Evolutionary conservation across 2,888 invertebrate genomes (phyloP).

Genomic region (Punctoribates punctum): DNA sequence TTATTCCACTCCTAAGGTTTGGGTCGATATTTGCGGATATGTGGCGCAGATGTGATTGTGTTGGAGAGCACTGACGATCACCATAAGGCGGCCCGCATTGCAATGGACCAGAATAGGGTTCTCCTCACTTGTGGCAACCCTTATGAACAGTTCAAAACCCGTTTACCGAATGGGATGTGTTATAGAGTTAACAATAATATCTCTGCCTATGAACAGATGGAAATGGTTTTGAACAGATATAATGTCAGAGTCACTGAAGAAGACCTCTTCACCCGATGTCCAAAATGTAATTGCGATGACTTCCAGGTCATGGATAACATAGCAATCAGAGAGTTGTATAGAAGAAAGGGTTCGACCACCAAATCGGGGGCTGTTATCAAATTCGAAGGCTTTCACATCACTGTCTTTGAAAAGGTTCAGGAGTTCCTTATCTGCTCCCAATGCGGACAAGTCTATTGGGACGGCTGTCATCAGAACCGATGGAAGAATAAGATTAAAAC

Average conservation of each 20-base stretch:
- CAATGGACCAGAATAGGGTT: constrained; percentile 58
- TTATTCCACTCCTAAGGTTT: constrained; percentile 53
- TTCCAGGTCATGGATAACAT: background rate
- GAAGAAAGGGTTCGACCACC: constrained; percentile 40
- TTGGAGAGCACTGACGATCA: constrained; percentile 58
- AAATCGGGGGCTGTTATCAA: constrained; percentile 47
- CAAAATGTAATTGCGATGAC: constrained; percentile 49
- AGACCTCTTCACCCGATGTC: constrained; percentile 70
- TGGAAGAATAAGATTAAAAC: constrained; percentile 37
- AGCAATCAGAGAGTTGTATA: constrained; percentile 16
- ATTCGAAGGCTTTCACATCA: constrained; percentile 58
- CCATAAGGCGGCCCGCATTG: constrained; percentile 58
- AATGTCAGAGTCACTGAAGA: constrained; percentile 62
- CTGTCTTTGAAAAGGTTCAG: constrained; percentile 57
- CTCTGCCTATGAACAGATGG: constrained; percentile 61
- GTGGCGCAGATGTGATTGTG: constrained; percentile 62
- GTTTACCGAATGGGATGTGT: constrained; percentile 61
- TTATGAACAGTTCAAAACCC: constrained; percentile 53
- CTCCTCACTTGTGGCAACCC: constrained; percentile 60
- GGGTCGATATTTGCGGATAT: constrained; percentile 63
- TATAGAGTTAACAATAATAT: constrained; percentile 61
- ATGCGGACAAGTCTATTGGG: constrained; percentile 75
- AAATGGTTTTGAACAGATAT: constrained; percentile 65
- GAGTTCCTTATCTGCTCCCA: constrained; percentile 65
- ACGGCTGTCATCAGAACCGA: constrained; percentile 56